These are phyloP conservation scores for Chiloscyllium punctatum DNA, from an alignment of 2,797 vertebrate genomes.

Conservation along the genomic window DNA sequence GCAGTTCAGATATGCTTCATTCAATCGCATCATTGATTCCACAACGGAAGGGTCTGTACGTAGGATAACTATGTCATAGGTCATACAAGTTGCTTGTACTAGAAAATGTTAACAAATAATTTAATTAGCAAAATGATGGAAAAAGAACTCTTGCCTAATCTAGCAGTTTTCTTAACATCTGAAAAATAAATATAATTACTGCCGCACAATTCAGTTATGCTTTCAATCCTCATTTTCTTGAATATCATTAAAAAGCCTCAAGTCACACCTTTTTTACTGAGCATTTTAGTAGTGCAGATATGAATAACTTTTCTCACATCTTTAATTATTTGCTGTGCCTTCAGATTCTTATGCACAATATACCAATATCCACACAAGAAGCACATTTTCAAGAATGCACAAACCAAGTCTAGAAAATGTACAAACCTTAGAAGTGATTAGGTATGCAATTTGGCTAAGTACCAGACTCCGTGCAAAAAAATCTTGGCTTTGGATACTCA, in stretches of 20 bases:
- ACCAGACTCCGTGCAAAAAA: background rate
- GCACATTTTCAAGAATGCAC: background rate
- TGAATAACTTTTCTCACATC: background rate
- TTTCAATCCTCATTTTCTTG: conserved; percentile 12
- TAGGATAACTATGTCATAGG: conserved; percentile 69
- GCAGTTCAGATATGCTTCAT: conserved; percentile 62
- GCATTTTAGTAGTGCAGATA: background rate
- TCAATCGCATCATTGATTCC: conserved; percentile 55
- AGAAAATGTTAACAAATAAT: conserved; percentile 9
- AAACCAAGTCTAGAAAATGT: background rate
- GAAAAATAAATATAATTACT: background rate
- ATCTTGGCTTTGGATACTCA: background rate
- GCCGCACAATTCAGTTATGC: background rate
- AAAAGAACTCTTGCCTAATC: background rate
- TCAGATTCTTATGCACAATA: background rate
- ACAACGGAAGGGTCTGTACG: conserved; percentile 63
- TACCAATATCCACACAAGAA: background rate
- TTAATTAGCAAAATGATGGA: background rate
- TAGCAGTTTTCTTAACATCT: background rate
- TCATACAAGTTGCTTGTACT: conserved; percentile 76
- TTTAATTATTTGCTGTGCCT: background rate
- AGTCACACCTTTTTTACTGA: background rate
- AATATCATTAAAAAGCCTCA: background rate
- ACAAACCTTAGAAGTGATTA: background rate
- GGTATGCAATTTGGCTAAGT: background rate